Percentiles rank a stretch among this genome's conserved stretches.
Conservation (phyloP, 2,113 vertebrate species). For the Scatophagus argus region DNA sequence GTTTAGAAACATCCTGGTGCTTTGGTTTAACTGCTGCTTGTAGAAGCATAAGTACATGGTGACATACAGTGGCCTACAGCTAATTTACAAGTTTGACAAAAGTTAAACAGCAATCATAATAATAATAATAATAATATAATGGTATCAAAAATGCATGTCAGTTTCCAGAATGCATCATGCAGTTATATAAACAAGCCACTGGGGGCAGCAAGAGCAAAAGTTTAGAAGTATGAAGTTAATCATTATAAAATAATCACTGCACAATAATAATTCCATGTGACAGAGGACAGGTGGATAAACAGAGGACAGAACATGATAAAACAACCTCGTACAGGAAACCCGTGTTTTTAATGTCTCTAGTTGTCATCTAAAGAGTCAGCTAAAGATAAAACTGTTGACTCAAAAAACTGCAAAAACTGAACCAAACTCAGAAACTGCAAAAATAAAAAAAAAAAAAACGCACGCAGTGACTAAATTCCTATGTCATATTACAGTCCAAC, state of each 20-base stretch:
- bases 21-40: background rate
- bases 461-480: background rate
- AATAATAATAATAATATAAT: background rate
- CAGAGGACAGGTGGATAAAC: too few species aligned
- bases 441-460: too few species aligned
- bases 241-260: too few species aligned
- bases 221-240: constrained; percentile 16
- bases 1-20: constrained; percentile 13
- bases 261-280: too few species aligned
- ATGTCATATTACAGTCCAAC: constrained; percentile 17
- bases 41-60: constrained; percentile 2
- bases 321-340: background rate
- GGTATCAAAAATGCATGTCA: background rate
- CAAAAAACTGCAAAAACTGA: constrained; percentile 39
- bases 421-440: constrained; percentile 8
- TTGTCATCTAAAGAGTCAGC: background rate
- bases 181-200: constrained; percentile 4
- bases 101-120: background rate
- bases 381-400: constrained; percentile 4
- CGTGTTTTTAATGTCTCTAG: background rate
- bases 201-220: constrained; percentile 4
- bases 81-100: constrained; percentile 4
- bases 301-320: background rate
- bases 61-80: too few species aligned
- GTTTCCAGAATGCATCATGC: constrained; percentile 8